A percentile compares a stretch with the other conserved stretches of the same genome.
Conservation (phyloP, 2,888 invertebrate genomes). For the Baccha elongata region DNA sequence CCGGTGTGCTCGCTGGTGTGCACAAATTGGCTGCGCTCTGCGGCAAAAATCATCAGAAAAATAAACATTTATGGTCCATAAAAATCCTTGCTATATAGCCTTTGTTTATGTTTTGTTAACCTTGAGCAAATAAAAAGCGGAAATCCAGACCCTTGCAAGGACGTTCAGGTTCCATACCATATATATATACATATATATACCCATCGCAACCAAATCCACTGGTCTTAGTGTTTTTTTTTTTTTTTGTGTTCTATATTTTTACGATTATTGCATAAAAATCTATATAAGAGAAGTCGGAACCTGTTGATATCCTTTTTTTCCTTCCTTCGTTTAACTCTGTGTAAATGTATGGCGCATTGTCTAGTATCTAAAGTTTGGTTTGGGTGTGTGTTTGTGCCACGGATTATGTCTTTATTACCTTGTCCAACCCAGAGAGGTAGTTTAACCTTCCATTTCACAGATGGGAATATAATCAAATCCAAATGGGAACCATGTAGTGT, state of each 20-base stretch:
- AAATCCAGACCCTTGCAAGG: conserved; percentile 62
- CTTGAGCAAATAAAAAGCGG: conserved; percentile 72
- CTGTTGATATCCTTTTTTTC: conserved; percentile 67
- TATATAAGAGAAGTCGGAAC: conserved; percentile 67
- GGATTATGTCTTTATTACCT: conserved; percentile 72
- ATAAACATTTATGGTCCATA: conserved; percentile 70
- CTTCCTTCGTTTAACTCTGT: conserved; percentile 27
- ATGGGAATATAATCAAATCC: conserved; percentile 69
- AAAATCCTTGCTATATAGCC: conserved; percentile 60
- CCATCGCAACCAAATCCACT: conserved; percentile 63
- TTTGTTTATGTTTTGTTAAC: conserved; percentile 71
- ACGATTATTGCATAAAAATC: conserved; percentile 74
- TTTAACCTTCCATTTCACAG: conserved; percentile 66
- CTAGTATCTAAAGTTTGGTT: conserved; percentile 4
- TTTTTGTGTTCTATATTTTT: conserved; percentile 48
- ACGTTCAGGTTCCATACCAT: conserved; percentile 51
- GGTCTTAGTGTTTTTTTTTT: conserved; percentile 37
- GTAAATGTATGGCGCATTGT: conserved; percentile 15
- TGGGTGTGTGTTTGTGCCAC: conserved; percentile 44
- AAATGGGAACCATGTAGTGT: conserved; percentile 49
- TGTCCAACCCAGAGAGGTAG: conserved; percentile 52
- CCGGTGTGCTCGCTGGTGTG: conserved; percentile 1
- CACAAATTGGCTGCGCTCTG: conserved; percentile 61
- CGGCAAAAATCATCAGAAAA: conserved; percentile 52
- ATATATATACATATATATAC: background rate